These are phyloP conservation scores for Nomia melanderi DNA, from an alignment of 1,140 invertebrate genomes.

Conservation along the genomic window DNA sequence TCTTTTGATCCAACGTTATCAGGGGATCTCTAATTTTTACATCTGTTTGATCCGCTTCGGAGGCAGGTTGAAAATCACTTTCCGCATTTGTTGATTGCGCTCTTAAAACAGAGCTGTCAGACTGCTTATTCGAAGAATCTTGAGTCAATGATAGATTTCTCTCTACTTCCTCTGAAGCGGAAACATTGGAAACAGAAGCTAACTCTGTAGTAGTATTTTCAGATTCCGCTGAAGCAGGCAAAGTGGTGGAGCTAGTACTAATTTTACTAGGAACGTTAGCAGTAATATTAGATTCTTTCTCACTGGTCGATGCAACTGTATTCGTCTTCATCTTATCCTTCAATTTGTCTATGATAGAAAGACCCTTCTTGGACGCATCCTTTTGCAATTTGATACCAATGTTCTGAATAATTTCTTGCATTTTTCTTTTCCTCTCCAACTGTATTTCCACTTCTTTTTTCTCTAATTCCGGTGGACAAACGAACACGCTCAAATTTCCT, in stretches of 20 bases:
- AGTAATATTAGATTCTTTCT: neutral
- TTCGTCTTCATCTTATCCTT: conserved; percentile 76
- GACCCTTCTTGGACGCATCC: conserved; percentile 56
- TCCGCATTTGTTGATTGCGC: conserved; percentile 2
- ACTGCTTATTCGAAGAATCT: neutral
- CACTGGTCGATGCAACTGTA: neutral
- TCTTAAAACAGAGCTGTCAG: neutral
- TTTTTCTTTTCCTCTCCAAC: conserved; percentile 74
- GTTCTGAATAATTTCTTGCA: conserved; percentile 76
- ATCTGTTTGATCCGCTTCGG: conserved; percentile 42
- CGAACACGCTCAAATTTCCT: conserved; percentile 75
- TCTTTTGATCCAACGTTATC: conserved; percentile 34
- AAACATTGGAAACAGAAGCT: neutral
- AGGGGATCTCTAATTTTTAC: conserved; percentile 66
- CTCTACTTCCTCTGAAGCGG: neutral
- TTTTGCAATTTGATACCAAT: conserved; percentile 73
- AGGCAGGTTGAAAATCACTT: neutral
- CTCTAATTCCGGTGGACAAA: conserved; percentile 76
- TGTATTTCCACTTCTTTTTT: conserved; percentile 77
- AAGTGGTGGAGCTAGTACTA: neutral
- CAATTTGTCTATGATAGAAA: conserved; percentile 76
- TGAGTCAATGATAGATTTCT: neutral
- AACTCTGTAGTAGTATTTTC: neutral
- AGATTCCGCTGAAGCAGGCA: neutral
- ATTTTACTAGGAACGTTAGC: neutral